Percentiles rank a stretch among this genome's conserved stretches.
These are phyloP conservation scores for Lasioglossum villosulum DNA, from an alignment of 2,888 invertebrate genomes.

Conservation along the genomic window DNA sequence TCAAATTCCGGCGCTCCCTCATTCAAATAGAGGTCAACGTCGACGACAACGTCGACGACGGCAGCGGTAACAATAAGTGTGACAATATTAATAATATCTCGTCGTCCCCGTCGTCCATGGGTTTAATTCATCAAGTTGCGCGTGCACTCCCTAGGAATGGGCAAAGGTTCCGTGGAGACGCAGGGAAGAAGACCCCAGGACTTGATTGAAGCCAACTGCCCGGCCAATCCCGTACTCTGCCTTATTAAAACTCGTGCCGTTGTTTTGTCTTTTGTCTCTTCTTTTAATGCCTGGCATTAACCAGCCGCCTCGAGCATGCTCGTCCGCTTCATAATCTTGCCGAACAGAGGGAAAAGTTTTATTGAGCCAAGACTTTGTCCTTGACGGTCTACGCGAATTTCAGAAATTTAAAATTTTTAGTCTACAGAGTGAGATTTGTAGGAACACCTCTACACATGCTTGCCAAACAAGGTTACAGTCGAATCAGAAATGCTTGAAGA, in stretches of 20 bases:
- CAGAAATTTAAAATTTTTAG: background rate
- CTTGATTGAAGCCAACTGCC: conserved; percentile 83
- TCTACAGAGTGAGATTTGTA: too few species aligned
- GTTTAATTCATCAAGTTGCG: conserved; percentile 67
- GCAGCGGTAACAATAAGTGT: conserved; percentile 59
- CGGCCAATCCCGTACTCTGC: conserved; percentile 79
- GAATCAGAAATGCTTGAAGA: too few species aligned
- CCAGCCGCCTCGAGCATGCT: conserved; percentile 53
- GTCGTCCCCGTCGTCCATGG: conserved; percentile 58
- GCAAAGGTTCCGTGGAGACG: conserved; percentile 59
- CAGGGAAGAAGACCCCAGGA: conserved; percentile 75
- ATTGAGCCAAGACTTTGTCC: background rate
- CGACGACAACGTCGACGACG: conserved; percentile 33
- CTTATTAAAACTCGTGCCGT: conserved; percentile 82
- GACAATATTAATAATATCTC: conserved; percentile 70
- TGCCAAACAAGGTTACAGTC: too few species aligned
- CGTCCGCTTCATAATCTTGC: conserved; percentile 50
- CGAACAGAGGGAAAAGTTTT: background rate
- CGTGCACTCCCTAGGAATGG: conserved; percentile 48
- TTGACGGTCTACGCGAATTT: background rate
- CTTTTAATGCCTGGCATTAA: conserved; percentile 74
- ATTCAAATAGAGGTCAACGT: conserved; percentile 43
- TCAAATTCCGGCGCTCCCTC: conserved; percentile 31
- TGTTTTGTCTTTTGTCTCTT: conserved; percentile 82
- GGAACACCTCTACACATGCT: too few species aligned